Evolutionary conservation across 2,113 vertebrate genomes (phyloP).

Genomic region (Urocynchramus pylzowi): DNA sequence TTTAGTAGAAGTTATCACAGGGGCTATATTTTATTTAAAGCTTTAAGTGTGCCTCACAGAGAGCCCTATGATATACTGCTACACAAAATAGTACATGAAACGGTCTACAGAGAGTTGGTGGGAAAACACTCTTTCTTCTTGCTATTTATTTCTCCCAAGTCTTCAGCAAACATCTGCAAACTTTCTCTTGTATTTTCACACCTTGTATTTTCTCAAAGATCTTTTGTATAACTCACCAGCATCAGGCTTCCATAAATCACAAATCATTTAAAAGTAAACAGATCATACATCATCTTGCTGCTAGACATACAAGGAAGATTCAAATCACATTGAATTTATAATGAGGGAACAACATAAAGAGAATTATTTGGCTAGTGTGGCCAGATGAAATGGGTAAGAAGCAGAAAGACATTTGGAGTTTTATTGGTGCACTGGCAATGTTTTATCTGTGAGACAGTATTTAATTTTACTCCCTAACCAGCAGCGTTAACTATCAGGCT

Average conservation of each 20-base stretch:
- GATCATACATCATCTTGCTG: background rate
- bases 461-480: slow-evolving; percentile 23
- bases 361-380: background rate
- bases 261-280: background rate
- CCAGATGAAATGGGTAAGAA: background rate
- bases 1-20: background rate
- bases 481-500: background rate
- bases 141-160: background rate
- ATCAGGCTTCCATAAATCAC: background rate
- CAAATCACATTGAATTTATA: background rate
- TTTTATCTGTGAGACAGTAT: background rate
- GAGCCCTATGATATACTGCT: background rate
- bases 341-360: background rate
- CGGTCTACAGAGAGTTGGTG: background rate
- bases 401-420: background rate
- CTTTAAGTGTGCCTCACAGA: background rate
- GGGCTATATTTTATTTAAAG: background rate
- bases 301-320: background rate
- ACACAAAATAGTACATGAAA: background rate
- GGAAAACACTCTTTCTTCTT: background rate
- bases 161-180: background rate
- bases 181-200: background rate
- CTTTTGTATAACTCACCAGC: background rate
- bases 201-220: background rate
- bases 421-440: background rate